Base-by-base conservation (phyloP, 2,888 invertebrate species). In the Emmelina monodactyla region DNA sequence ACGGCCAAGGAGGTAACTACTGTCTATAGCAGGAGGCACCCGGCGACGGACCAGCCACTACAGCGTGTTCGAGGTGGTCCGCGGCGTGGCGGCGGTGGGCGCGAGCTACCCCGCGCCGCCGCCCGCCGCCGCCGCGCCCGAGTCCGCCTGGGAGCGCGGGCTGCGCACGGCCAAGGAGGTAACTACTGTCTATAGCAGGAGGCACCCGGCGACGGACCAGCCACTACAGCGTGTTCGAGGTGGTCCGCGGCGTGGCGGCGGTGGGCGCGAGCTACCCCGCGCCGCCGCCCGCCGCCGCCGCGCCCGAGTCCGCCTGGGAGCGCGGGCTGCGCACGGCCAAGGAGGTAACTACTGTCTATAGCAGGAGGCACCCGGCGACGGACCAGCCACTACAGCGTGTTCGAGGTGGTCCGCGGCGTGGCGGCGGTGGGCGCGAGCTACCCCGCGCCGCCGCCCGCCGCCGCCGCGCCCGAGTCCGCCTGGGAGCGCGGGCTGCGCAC, bases 131-230 rank as follows among this genome's bases (percentile, higher is more conserved):
- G 83, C 89, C 1, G 84, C 88, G n/a, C 84, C 89, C 0, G 97
- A 97, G 75, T 92, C 94, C 22, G 94, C 97, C 1, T 97, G 97
- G 97, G 97, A 97, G 64, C 82, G 97, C 33, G 97, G 97, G 1
- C 78, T 97, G 33, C 81, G 96, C 19, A 95, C 97, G 33, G 97
- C 97, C 15, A 97, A 97, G 70, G 97, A 97, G 85, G 87, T 87
- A 49, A 29, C n/a, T n/a, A n/a, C n/a, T n/a, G n/a, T n/a, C n/a
- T n/a, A n/a, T n/a, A n/a, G n/a, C n/a, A n/a, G n/a, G n/a, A n/a
- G n/a, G n/a, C n/a, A n/a, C n/a, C n/a, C n/a, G n/a, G n/a, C n/a
- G n/a, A n/a, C n/a, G n/a, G n/a, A n/a, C n/a, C n/a, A n/a, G 96
- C 51, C 92, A 93, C 66, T 94, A 94, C 65, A 94, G 92, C 36